Percentiles rank a stretch among this genome's conserved stretches.
Conservation (phyloP, 2,113 vertebrate genomes). For the Halcyon malimbica region DNA sequence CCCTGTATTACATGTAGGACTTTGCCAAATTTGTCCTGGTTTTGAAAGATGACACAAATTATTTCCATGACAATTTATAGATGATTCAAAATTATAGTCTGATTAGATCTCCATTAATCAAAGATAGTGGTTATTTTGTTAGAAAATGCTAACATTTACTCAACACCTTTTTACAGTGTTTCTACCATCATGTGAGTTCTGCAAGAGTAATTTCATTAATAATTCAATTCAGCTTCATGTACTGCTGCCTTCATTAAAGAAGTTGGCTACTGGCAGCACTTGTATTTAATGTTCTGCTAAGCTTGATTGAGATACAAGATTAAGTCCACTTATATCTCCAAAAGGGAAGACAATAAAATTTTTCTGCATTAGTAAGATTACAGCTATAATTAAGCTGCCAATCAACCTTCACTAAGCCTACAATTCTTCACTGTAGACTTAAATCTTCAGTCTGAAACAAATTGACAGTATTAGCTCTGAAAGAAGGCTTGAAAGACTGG, state of each 20-base stretch:
- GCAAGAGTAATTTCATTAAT: slow-evolving; percentile 25
- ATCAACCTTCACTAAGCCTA: background rate
- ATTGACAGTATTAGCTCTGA: background rate
- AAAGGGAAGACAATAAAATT: background rate
- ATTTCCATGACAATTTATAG: background rate
- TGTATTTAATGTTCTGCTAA: slow-evolving; percentile 34
- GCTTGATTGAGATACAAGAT: background rate
- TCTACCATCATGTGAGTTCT: background rate
- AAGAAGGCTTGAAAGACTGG: background rate
- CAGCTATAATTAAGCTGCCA: slow-evolving; percentile 4
- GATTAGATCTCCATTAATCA: background rate
- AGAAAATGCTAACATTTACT: background rate
- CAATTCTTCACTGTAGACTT: background rate
- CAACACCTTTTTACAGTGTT: background rate
- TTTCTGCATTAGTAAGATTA: background rate
- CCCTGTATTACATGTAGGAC: background rate
- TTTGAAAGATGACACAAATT: slow-evolving; percentile 6
- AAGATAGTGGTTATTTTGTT: background rate
- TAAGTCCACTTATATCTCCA: background rate
- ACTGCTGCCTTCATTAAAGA: slow-evolving; percentile 42
- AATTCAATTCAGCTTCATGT: slow-evolving; percentile 45
- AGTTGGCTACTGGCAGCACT: slow-evolving; percentile 24
- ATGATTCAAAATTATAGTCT: background rate
- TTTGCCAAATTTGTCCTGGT: background rate
- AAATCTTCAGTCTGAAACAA: background rate